phyloP scores from a whole-genome alignment of 2,888 invertebrate genomes.

The Resseliella maxima region DNA sequence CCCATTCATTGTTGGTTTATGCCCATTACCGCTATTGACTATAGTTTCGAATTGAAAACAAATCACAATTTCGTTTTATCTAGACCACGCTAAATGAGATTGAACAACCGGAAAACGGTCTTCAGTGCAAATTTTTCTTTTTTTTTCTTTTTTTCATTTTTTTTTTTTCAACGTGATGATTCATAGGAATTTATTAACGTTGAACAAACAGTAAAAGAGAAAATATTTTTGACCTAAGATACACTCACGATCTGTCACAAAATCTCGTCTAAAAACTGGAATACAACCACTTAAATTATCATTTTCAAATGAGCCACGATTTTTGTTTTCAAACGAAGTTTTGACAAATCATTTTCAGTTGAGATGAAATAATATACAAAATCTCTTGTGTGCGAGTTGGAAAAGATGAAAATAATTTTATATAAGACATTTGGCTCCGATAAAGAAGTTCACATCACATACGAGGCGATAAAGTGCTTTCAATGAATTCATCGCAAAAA shows the following conservation, averaged over 20 bases:
- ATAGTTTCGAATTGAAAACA: background rate
- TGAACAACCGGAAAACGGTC: conserved; percentile 25
- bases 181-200: background rate
- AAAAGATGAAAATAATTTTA: too few species aligned
- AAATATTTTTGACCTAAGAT: background rate
- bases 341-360: too few species aligned
- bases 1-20: background rate
- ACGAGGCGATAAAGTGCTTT: background rate
- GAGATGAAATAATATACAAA: too few species aligned
- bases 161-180: background rate
- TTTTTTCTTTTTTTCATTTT: background rate
- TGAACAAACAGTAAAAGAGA: background rate
- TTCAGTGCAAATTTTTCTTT: too few species aligned
- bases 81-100: conserved; percentile 13
- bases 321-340: background rate
- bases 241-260: background rate
- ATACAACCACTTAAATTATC: background rate
- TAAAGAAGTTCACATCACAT: too few species aligned
- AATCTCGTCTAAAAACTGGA: background rate
- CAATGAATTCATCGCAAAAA: background rate
- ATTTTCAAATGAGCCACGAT: background rate
- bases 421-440: too few species aligned
- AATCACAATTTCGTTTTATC: conserved; percentile 11
- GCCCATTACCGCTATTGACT: background rate
- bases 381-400: too few species aligned